Evolutionary conservation across 2,113 vertebrate genomes (phyloP), one percentile per base, ranked within the genome.

Genomic region (Perccottus glenii): DNA sequence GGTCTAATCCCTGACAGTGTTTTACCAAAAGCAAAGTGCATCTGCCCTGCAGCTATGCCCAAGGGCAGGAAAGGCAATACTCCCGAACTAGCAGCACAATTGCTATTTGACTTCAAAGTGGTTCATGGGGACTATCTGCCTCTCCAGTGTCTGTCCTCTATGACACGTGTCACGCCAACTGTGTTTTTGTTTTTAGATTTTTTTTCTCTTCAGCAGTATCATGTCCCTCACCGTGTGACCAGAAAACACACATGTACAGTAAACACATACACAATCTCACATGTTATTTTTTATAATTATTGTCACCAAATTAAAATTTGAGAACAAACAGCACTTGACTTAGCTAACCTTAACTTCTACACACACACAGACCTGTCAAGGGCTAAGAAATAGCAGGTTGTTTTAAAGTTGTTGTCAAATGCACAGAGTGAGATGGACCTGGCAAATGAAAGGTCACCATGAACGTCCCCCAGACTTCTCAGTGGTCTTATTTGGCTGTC

Each of bases 161-260:
- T 83, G 83, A 89, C 80, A 38, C 46, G 69, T 86, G 85, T 88
- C 90, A 85, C 68, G 43, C 60, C 64, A 80, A 82, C 74, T 50
- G 68, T n/a, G 75, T 62, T 75, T 88, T 85, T 90, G 89, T 91
- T 90, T 88, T 70, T 80, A 86, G 83, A 87, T 90, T 91, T 92
- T 87, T n/a, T 55, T 77, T 80, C 68, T 70, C 75, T 81, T 87
- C 87, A 83, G 74, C 80, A 70, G 64, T 61, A 45, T 32, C 85
- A 73, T 9, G 68, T 80, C 78, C 83, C 75, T 87, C 85, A 84
- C 86, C 81, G 78, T 58, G 42, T 79, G 82, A 88, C 80, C 83
- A 61, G 52, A 81, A 70, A 60, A 71, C 66, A 51, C 75, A 55
- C 33, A 61, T n/a, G 60, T 59, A 47, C 19, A 10, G 27, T 46